Percentiles rank a stretch among this genome's conserved stretches.
phyloP scores from a whole-genome alignment of 2,113 vertebrate species.

The Pan paniscus region DNA sequence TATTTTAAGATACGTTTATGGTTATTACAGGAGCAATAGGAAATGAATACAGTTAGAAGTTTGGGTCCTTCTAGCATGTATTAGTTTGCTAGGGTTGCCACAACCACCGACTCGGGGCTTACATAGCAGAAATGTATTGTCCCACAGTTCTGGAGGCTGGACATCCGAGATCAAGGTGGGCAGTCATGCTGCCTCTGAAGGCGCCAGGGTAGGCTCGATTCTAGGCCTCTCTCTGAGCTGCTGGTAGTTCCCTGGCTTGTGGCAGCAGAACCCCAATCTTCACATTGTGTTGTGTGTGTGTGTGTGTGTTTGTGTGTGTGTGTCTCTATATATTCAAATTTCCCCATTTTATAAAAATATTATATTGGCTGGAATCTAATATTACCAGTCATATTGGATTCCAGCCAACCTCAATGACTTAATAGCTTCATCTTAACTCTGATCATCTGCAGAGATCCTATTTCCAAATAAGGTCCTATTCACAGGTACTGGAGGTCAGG shows the following conservation, averaged over 20 bases:
- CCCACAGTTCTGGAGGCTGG: not conserved
- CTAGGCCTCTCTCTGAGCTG: not conserved
- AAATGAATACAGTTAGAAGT: not conserved
- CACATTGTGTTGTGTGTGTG: not conserved
- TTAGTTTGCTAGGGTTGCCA: not conserved
- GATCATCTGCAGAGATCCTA: not conserved
- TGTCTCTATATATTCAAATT: not conserved
- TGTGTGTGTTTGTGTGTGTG: fast-evolving
- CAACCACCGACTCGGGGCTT: not conserved
- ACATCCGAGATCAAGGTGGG: not conserved
- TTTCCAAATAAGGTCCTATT: not conserved
- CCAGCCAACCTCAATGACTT: not conserved
- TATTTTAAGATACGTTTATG: not conserved
- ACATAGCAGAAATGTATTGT: not conserved
- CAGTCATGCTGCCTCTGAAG: not conserved
- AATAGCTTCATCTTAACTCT: not conserved
- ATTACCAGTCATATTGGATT: not conserved
- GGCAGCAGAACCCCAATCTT: not conserved
- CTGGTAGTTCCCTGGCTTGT: not conserved
- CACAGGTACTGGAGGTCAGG: not conserved
- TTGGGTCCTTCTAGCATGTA: not conserved
- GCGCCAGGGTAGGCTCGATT: not conserved
- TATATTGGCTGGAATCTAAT: too few relatives aligned
- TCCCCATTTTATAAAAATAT: not conserved
- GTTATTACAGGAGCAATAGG: not conserved